Evolutionary conservation across 2,113 vertebrate genomes (phyloP).

Genomic region (Hippopotamus amphibius): DNA sequence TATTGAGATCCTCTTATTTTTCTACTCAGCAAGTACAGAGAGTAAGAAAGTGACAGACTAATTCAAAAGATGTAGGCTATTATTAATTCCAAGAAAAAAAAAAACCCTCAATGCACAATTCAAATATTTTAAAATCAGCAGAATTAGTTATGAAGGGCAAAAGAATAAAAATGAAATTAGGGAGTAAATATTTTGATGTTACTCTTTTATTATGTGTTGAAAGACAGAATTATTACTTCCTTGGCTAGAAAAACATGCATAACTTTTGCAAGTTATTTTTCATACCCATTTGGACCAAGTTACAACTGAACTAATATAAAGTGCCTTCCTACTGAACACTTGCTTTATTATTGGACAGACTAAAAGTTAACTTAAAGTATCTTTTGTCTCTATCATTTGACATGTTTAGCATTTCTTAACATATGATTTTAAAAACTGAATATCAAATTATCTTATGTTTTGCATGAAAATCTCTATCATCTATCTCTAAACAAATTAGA

Average conservation of each 20-base stretch:
- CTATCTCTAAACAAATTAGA: slow-evolving; percentile 26
- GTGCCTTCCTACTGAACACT: background rate
- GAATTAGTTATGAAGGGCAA: slow-evolving; percentile 9
- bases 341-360: background rate
- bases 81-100: background rate
- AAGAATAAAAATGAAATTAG: slow-evolving; percentile 25
- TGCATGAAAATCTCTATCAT: slow-evolving; percentile 10
- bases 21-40: background rate
- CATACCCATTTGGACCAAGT: background rate
- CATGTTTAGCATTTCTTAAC: background rate
- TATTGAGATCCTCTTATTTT: slow-evolving; percentile 26
- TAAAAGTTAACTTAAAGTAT: slow-evolving; percentile 36
- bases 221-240: slow-evolving; percentile 25
- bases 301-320: slow-evolving; percentile 44
- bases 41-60: background rate
- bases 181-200: slow-evolving; percentile 18
- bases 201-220: background rate
- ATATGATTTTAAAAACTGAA: background rate
- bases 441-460: background rate
- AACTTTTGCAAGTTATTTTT: slow-evolving; percentile 33
- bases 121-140: slow-evolving; percentile 26
- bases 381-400: slow-evolving; percentile 19
- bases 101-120: background rate
- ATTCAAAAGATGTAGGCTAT: background rate
- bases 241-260: slow-evolving; percentile 8